Conservation (phyloP, 2,888 invertebrate species). For the Chymomyza caudatula region DNA sequence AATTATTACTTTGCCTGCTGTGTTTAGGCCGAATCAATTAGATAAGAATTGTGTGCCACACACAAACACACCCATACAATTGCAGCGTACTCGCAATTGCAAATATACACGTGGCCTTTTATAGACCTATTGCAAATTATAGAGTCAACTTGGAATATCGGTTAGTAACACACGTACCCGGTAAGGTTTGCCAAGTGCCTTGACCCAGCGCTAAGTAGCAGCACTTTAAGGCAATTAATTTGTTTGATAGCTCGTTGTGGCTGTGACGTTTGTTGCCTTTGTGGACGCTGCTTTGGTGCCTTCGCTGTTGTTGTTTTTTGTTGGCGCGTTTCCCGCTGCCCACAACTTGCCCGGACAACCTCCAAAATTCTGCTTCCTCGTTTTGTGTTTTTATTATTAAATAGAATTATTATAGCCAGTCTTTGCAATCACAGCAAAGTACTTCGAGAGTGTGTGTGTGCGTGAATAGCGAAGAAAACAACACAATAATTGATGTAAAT, state of each 20-base stretch:
- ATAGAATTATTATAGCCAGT: neutral
- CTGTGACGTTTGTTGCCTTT: neutral
- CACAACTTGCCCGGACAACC: neutral
- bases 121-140: neutral
- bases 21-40: neutral
- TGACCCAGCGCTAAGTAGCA: neutral
- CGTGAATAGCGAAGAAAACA: neutral
- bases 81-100: neutral
- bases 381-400: neutral
- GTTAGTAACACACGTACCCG: neutral
- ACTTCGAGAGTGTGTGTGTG: neutral
- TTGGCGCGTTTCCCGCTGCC: neutral
- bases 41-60: slow-evolving; percentile 11
- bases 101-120: neutral
- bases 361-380: neutral
- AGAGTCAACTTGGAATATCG: neutral
- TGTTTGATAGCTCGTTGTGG: neutral
- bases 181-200: neutral
- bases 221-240: neutral
- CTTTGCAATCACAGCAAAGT: neutral
- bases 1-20: neutral
- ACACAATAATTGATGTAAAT: neutral
- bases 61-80: slow-evolving; percentile 3
- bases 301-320: slow-evolving; percentile 8
- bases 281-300: neutral